Evolutionary conservation across 2,888 invertebrate species (phyloP).

Genomic region (Xiphydria camelus): DNA sequence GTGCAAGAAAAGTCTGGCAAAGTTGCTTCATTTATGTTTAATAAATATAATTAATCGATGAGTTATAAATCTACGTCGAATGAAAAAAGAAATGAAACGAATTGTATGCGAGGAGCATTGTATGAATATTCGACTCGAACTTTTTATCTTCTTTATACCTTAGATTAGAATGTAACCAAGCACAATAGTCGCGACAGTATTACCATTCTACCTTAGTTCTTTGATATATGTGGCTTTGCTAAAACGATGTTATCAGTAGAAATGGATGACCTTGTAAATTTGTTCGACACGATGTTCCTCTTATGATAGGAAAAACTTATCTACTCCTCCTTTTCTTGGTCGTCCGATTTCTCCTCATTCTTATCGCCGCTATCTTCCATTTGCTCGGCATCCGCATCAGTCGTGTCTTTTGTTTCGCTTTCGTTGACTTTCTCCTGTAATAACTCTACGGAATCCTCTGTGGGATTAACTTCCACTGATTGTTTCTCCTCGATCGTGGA

Average conservation of each 20-base stretch:
- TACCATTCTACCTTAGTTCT: slow-evolving; percentile 36
- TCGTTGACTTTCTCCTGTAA: slow-evolving; percentile 20
- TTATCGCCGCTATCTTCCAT: slow-evolving; percentile 48
- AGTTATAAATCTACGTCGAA: too few relatives aligned
- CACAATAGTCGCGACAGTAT: too few relatives aligned
- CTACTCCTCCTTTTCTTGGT: slow-evolving; percentile 54
- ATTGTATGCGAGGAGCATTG: too few relatives aligned
- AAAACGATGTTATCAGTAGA: slow-evolving; percentile 38
- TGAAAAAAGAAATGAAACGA: too few relatives aligned
- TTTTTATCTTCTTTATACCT: too few relatives aligned
- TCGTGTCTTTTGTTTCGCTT: slow-evolving; percentile 39
- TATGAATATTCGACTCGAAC: too few relatives aligned
- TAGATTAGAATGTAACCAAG: too few relatives aligned
- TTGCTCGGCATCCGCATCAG: slow-evolving; percentile 50
- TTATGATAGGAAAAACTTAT: slow-evolving; percentile 27
- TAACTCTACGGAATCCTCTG: slow-evolving; percentile 4
- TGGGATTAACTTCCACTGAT: slow-evolving; percentile 5
- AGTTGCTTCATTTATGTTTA: too few relatives aligned
- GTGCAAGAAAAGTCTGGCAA: too few relatives aligned
- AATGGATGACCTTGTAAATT: slow-evolving; percentile 33
- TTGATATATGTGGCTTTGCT: slow-evolving; percentile 34
- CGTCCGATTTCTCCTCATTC: slow-evolving; percentile 49
- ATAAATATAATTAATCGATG: too few relatives aligned
- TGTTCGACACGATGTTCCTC: slow-evolving; percentile 24
- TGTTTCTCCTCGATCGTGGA: slow-evolving; percentile 20